Evolutionary conservation across 2,888 invertebrate species (phyloP), one percentile per base, ranked within the genome.

Genomic region (Papilio elwesi): DNA sequence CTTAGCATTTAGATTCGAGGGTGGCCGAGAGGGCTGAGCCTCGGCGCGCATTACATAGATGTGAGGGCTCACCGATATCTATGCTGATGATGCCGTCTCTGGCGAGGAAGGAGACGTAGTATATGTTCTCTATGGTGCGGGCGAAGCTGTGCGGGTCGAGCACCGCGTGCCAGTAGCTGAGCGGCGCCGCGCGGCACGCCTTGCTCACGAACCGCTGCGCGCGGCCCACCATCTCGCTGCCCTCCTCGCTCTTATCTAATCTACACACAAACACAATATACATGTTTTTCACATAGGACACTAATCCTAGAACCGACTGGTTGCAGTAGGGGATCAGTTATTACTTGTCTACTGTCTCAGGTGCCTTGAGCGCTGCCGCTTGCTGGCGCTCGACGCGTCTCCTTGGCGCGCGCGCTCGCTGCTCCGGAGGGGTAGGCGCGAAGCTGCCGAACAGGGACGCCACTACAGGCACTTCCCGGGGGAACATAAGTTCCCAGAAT

Each of bases 41-140:
- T 26, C 26, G 26, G 26, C 1, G 1, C 26, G 26, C 26, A 26
- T 4, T 26, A 26, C 26, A 26, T 26, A 26, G 26, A 26, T 63
- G n/a, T 26, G 8, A 57, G 38, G 36, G 0, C 81, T 73, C 78
- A 95, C 95, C 94, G 70, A 94, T 81, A 15, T 87, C 80, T 8
- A 96, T 83, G 63, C 89, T 83, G 0, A 95, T 84, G 73, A 87
- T 84, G 0, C 95, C 95, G 79, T 96, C 95, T 66, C 94, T 85
- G 0, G 95, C 90, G 6, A 96, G 88, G 86, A 96, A 96, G 0
- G 96, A 94, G n/a, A 95, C 89, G 78, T 96, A 93, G 86, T 96
- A 94, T 57, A 96, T 92, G 80, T 96, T 96, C 88, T 96, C 95
- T 0, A 96, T 90, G 47, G 95, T 95, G 69, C 89, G 87, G 1